Evolutionary conservation across 2,888 invertebrate genomes (phyloP), one percentile per base, ranked within the genome.

Genomic region (Microctonus brassicae): DNA sequence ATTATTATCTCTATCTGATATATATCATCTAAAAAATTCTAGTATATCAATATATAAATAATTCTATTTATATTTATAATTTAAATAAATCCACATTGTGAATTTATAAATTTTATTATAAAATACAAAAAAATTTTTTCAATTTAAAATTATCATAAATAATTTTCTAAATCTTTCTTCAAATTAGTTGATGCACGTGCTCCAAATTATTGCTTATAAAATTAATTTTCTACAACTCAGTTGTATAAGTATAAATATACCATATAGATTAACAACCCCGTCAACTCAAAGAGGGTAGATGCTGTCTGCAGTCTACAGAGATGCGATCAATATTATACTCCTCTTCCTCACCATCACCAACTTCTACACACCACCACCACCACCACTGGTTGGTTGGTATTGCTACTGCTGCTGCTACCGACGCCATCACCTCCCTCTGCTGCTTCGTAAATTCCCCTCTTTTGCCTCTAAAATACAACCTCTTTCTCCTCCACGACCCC

Each of bases 251-350:
- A 47, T 47, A 47, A 17, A 47, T n/a, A 17, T 72, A 73, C 62
- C 63, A 65, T 57, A 26, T n/a, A 66, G 57, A 58, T 58, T 55
- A 66, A 39, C 66, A 85, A 85, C 83, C 84, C 84, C 85, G 84
- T 84, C 85, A 85, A 84, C 83, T 36, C 24, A 55, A 42, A 83
- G 84, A 83, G 84, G 84, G 84, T 84, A 84, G 84, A 86, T 86
- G 85, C 84, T 86, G 86, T 84, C 86, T 85, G 84, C 84, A 84
- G 84, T 66, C 83, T 81, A 80, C 82, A 79, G 85, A 86, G 86
- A 87, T 87, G 86, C 87, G 87, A 87, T 87, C 87, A 86, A 87
- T 86, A 87, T 86, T 84, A 84, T 77, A 66, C 77, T 74, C 73
- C 73, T 73, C 70, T 61, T 67, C 72, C 78, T 73, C 76, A 67